These are phyloP conservation scores for Drosophila planitibia DNA, from an alignment of 2,888 invertebrate genomes.

Conservation along the genomic window DNA sequence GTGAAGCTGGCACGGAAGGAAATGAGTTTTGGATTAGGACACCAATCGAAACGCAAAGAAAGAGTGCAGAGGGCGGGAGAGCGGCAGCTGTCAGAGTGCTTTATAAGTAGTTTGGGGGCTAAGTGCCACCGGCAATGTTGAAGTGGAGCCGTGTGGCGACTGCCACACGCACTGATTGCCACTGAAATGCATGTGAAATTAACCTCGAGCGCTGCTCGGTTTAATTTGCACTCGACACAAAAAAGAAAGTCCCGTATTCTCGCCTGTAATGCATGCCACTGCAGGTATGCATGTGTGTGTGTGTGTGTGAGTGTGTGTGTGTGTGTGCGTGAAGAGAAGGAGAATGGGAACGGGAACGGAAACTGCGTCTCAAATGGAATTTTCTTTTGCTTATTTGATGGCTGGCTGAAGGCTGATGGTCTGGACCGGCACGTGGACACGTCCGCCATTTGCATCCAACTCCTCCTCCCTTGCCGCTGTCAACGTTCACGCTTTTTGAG, in stretches of 20 bases:
- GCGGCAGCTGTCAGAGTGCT: slow-evolving; percentile 38
- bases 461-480: neutral
- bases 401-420: slow-evolving; percentile 63
- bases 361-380: slow-evolving; percentile 72
- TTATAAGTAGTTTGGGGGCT: slow-evolving; percentile 71
- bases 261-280: slow-evolving; percentile 64
- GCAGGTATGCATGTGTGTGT: slow-evolving; percentile 16
- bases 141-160: slow-evolving; percentile 36
- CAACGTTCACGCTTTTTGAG: slow-evolving; percentile 29
- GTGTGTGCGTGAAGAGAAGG: neutral
- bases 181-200: slow-evolving; percentile 81
- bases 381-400: slow-evolving; percentile 76
- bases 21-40: slow-evolving; percentile 83
- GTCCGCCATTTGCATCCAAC: slow-evolving; percentile 20
- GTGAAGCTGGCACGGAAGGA: slow-evolving; percentile 76
- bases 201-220: slow-evolving; percentile 75
- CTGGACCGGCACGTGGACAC: slow-evolving; percentile 45
- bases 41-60: slow-evolving; percentile 54
- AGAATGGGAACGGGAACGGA: slow-evolving; percentile 11
- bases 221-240: slow-evolving; percentile 74
- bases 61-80: slow-evolving; percentile 2
- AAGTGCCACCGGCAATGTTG: slow-evolving; percentile 61
- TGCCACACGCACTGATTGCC: slow-evolving; percentile 77
- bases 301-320: neutral
- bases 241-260: slow-evolving; percentile 14